A percentile compares a stretch with the other conserved stretches of the same genome.
phyloP scores from a whole-genome alignment of 2,888 invertebrate genomes.

The Hymenopus coronatus region DNA sequence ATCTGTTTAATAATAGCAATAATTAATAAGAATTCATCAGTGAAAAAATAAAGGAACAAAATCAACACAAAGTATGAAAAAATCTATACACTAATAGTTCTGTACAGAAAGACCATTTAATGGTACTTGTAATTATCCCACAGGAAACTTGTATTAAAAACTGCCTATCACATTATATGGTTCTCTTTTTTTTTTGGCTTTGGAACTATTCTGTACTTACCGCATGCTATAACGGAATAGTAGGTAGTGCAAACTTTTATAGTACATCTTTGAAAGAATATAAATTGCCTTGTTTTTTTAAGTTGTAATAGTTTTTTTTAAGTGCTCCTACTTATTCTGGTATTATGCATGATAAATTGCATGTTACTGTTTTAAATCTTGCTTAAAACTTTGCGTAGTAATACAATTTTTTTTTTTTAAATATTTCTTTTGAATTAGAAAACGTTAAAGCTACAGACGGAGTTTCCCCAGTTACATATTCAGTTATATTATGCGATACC shows the following conservation, averaged over 20 bases:
- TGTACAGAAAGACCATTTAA: constrained; percentile 17
- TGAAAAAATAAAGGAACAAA: constrained; percentile 38
- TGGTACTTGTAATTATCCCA: background rate
- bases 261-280: background rate
- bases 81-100: constrained; percentile 13
- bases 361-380: background rate
- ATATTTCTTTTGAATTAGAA: background rate
- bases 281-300: background rate
- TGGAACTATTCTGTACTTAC: background rate
- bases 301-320: background rate
- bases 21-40: constrained; percentile 35
- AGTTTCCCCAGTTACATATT: background rate
- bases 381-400: background rate
- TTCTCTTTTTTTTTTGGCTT: background rate
- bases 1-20: constrained; percentile 36
- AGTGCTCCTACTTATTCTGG: background rate
- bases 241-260: background rate
- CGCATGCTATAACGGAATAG: constrained; percentile 18
- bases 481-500: constrained; percentile 19
- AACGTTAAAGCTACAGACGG: constrained; percentile 1
- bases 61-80: constrained; percentile 26
- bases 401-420: background rate
- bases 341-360: background rate
- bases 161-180: background rate
- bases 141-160: background rate